Conservation (phyloP, 35 echinoderm and acorn worm species). For the Apostichopus japonicus region DNA sequence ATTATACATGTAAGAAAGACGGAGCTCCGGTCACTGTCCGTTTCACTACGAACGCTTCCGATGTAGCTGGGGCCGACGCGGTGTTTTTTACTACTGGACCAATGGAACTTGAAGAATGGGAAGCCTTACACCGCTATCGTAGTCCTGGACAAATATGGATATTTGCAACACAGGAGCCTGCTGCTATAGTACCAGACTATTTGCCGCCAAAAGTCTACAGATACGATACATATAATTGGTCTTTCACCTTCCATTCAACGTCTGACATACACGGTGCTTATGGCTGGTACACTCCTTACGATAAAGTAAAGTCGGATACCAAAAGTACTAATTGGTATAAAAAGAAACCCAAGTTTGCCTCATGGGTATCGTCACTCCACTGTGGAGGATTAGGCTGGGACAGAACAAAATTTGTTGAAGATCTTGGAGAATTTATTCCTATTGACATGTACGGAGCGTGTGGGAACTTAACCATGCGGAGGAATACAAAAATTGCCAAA, state of each 20-base stretch:
- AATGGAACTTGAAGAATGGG: conserved; percentile 36
- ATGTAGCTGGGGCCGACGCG: background rate
- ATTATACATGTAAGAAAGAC: conserved; percentile 2
- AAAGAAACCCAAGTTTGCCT: background rate
- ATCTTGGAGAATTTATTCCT: background rate
- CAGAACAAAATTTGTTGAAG: conserved; percentile 30
- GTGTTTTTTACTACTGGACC: conserved; percentile 35
- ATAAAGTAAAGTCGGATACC: too few species aligned
- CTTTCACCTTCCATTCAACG: too few species aligned
- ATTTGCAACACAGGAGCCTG: too few species aligned
- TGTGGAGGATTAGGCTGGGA: too few species aligned
- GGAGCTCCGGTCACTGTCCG: background rate
- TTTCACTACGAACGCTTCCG: background rate
- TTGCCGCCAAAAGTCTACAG: too few species aligned
- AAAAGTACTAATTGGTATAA: too few species aligned
- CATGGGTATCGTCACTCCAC: too few species aligned
- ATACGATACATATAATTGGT: too few species aligned
- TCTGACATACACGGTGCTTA: too few species aligned
- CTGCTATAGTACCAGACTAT: too few species aligned
- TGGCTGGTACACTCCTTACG: too few species aligned
- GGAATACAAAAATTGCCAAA: background rate
- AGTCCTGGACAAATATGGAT: too few species aligned
- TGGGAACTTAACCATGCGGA: conserved; percentile 1
- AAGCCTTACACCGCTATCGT: background rate
- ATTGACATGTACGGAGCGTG: conserved; percentile 34